Percentiles rank a stretch among this genome's conserved stretches.
These are phyloP conservation scores for Poecilobothrus nobilitatus DNA, from an alignment of 2,888 invertebrate species.

Conservation along the genomic window DNA sequence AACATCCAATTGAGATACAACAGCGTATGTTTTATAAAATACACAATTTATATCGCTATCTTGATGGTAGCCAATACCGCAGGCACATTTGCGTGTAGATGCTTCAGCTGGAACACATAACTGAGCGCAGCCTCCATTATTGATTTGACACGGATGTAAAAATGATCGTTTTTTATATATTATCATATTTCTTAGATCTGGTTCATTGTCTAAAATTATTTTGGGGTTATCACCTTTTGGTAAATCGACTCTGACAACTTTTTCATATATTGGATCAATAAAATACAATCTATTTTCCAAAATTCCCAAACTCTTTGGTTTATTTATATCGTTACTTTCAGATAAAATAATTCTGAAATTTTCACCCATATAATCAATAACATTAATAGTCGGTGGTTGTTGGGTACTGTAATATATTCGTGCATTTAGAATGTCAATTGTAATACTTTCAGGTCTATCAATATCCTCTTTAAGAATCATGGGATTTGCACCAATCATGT, in stretches of 20 bases:
- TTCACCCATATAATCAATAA: slow-evolving; percentile 64
- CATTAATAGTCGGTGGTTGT: slow-evolving; percentile 61
- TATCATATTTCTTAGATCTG: slow-evolving; percentile 76
- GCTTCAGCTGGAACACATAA: slow-evolving; percentile 82
- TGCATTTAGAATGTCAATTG: slow-evolving; percentile 73
- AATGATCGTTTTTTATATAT: slow-evolving; percentile 77
- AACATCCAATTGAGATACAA: slow-evolving; percentile 82
- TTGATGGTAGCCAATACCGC: slow-evolving; percentile 80
- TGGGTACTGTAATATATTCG: slow-evolving; percentile 82
- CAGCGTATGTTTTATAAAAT: slow-evolving; percentile 80
- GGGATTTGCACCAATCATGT: slow-evolving; percentile 86
- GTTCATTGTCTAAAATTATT: slow-evolving; percentile 72
- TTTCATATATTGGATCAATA: slow-evolving; percentile 81
- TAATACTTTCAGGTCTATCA: slow-evolving; percentile 72
- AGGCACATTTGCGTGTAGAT: slow-evolving; percentile 71
- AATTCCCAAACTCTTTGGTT: slow-evolving; percentile 73
- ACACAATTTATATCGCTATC: slow-evolving; percentile 68
- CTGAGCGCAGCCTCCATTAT: slow-evolving; percentile 91
- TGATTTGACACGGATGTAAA: slow-evolving; percentile 73
- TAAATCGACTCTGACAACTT: slow-evolving; percentile 74
- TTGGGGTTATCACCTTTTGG: slow-evolving; percentile 70
- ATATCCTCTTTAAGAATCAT: slow-evolving; percentile 61
- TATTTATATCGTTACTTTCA: slow-evolving; percentile 61
- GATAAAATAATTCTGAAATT: slow-evolving; percentile 59
- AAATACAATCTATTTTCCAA: slow-evolving; percentile 76